These are phyloP conservation scores for Lepidothrix coronata DNA, from an alignment of 2,113 vertebrate species.

Conservation along the genomic window DNA sequence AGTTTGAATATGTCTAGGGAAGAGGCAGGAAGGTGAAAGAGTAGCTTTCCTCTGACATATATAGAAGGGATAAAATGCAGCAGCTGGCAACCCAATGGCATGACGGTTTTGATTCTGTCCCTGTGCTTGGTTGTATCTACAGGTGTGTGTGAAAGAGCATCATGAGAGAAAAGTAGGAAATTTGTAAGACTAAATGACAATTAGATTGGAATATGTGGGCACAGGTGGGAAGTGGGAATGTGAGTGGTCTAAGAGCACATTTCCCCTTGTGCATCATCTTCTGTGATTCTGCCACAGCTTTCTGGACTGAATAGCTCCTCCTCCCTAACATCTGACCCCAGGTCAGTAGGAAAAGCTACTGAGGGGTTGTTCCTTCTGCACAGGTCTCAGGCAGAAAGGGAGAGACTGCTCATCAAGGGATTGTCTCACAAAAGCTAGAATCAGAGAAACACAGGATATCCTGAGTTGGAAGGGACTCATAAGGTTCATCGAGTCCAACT, in stretches of 20 bases:
- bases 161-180: not conserved
- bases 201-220: not conserved
- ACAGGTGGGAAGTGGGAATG: not conserved
- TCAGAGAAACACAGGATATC: not conserved
- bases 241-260: too few species aligned
- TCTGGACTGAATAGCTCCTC: not conserved
- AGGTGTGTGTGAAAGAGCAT: not conserved
- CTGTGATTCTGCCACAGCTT: not conserved
- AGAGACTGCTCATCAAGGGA: not conserved
- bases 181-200: not conserved
- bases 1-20: not conserved
- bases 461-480: too few species aligned
- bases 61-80: too few species aligned
- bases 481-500: not conserved
- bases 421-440: not conserved
- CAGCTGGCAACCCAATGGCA: not conserved
- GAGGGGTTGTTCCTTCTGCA: not conserved
- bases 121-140: not conserved
- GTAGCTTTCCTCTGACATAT: not conserved
- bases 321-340: not conserved
- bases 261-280: not conserved
- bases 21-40: not conserved
- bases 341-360: not conserved
- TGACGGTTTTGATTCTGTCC: not conserved
- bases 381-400: not conserved